These are phyloP conservation scores for Saturnia japonica DNA, from an alignment of 2,888 invertebrate genomes.

Conservation along the genomic window DNA sequence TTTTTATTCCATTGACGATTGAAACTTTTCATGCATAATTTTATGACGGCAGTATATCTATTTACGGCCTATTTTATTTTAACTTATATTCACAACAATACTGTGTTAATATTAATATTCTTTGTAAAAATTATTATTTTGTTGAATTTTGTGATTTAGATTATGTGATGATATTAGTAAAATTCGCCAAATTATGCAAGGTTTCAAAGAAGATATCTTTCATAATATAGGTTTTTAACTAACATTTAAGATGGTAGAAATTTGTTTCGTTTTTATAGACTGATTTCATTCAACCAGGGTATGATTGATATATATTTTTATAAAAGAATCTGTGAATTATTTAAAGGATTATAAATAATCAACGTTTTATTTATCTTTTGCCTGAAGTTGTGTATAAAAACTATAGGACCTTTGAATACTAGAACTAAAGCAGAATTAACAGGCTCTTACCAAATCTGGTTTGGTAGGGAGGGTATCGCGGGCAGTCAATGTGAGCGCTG, in stretches of 20 bases:
- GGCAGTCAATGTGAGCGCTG: too few species aligned
- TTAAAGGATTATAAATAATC: background rate
- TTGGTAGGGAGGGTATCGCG: too few species aligned
- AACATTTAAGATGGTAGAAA: conserved; percentile 13
- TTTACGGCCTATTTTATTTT: background rate
- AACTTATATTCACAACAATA: background rate
- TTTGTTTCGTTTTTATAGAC: conserved; percentile 32
- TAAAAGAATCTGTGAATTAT: background rate
- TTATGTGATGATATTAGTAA: background rate
- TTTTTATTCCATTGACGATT: background rate
- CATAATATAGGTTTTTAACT: conserved; percentile 25
- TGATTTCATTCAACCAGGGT: conserved; percentile 45
- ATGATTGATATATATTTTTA: conserved; percentile 22
- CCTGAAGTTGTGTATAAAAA: background rate
- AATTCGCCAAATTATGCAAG: background rate
- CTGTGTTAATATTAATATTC: background rate
- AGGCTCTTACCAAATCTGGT: too few species aligned
- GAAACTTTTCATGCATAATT: background rate
- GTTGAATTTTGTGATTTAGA: background rate
- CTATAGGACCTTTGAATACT: background rate
- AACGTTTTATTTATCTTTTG: background rate
- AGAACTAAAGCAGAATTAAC: too few species aligned
- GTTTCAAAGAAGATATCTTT: background rate
- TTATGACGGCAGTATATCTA: background rate
- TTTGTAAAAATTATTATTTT: conserved; percentile 4